Evolutionary conservation across 2,797 vertebrate species (phyloP).

Genomic region (Acipenser ruthenus): DNA sequence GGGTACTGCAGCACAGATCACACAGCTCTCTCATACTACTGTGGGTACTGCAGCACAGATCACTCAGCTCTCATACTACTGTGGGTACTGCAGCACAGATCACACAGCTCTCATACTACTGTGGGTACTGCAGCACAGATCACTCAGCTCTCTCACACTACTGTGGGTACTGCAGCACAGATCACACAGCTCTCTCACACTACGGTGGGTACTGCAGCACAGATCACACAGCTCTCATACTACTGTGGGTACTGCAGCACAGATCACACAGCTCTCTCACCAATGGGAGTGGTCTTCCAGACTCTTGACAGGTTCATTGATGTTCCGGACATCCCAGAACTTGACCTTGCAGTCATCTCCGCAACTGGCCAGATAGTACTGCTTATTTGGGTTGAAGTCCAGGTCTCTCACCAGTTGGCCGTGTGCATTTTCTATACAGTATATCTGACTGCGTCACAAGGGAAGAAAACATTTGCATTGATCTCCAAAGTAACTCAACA

Average conservation of each 20-base stretch:
- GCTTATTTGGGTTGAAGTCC: conserved; percentile 97
- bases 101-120: too few relatives aligned
- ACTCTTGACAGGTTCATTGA: conserved; percentile 79
- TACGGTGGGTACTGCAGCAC: neutral
- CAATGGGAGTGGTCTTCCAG: conserved; percentile 97
- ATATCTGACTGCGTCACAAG: conserved; percentile 77
- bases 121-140: too few relatives aligned
- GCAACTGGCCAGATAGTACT: conserved; percentile 94
- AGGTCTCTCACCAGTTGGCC: conserved; percentile 95
- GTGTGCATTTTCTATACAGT: conserved; percentile 93
- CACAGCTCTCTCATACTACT: too few relatives aligned
- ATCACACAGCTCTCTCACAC: neutral
- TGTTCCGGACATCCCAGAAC: conserved; percentile 92
- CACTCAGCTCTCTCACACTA: too few relatives aligned
- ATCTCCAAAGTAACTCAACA: conserved; percentile 10
- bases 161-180: too few relatives aligned
- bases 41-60: too few relatives aligned
- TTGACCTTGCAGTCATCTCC: conserved; percentile 98
- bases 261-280: conserved; percentile 36
- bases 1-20: too few relatives aligned
- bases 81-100: too few relatives aligned
- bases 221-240: neutral
- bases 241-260: neutral
- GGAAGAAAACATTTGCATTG: too few relatives aligned
- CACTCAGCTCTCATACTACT: too few relatives aligned